These are phyloP conservation scores for Balearica regulorum DNA, from an alignment of 2,797 vertebrate species.

Conservation along the genomic window DNA sequence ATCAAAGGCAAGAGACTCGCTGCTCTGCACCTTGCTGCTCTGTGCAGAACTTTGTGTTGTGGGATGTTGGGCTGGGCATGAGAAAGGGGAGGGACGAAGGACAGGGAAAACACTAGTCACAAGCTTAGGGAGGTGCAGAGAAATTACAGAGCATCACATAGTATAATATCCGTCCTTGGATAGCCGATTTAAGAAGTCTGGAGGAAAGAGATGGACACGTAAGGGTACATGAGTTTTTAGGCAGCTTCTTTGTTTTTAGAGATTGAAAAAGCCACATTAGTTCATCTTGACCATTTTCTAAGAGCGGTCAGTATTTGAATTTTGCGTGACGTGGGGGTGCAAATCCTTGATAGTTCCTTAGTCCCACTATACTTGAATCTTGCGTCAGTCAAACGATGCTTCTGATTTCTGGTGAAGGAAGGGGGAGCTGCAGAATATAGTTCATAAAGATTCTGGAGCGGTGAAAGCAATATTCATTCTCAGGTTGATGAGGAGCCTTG, in stretches of 20 bases:
- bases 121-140: not conserved
- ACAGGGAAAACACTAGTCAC: not conserved
- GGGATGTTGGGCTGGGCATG: constrained; percentile 56
- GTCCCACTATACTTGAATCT: not conserved
- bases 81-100: constrained; percentile 56
- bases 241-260: not conserved
- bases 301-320: not conserved
- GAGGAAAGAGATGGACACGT: not conserved
- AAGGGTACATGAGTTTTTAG: not conserved
- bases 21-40: constrained; percentile 79
- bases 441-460: not conserved
- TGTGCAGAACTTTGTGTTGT: constrained; percentile 69
- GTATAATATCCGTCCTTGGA: not conserved
- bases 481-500: not conserved
- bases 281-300: not conserved
- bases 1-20: constrained; percentile 97
- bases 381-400: fast-evolving
- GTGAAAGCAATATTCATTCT: not conserved
- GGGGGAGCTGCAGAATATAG: not conserved
- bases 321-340: not conserved
- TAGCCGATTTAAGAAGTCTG: fast-evolving
- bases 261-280: not conserved
- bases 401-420: not conserved
- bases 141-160: not conserved
- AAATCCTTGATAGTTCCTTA: not conserved